These are phyloP conservation scores for Caenorhabditis afra DNA, from an alignment of 2,888 invertebrate species.

Conservation along the genomic window DNA sequence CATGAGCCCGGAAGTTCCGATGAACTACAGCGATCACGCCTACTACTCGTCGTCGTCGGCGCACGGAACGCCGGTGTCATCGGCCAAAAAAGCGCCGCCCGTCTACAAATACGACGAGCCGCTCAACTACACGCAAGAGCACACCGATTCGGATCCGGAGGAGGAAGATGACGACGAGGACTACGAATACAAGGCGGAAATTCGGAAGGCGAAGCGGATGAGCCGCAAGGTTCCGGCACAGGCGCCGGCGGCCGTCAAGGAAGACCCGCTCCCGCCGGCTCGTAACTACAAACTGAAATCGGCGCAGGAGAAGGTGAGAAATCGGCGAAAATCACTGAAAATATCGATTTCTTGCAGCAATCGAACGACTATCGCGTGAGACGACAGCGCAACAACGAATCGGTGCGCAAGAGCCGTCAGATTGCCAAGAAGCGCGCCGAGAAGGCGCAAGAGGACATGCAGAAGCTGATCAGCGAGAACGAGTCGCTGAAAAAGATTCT, in stretches of 20 bases:
- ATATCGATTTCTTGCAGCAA: slow-evolving; percentile 7
- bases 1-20: neutral
- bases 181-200: neutral
- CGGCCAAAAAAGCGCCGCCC: too few relatives aligned
- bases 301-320: slow-evolving; percentile 16
- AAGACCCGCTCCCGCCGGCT: too few relatives aligned
- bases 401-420: slow-evolving; percentile 13
- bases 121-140: neutral
- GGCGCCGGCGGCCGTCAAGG: too few relatives aligned
- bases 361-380: neutral
- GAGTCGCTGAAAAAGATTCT: neutral
- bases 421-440: slow-evolving; percentile 3
- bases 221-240: neutral
- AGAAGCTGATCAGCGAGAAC: neutral
- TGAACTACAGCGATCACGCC: neutral
- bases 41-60: neutral
- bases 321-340: too few relatives aligned
- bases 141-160: neutral
- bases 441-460: neutral
- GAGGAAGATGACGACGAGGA: neutral
- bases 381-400: slow-evolving; percentile 16
- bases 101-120: too few relatives aligned
- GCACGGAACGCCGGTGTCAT: too few relatives aligned
- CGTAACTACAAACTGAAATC: neutral
- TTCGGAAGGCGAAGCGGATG: neutral